These are phyloP conservation scores for Drosophila auraria DNA, from an alignment of 1,140 invertebrate genomes.

Conservation along the genomic window DNA sequence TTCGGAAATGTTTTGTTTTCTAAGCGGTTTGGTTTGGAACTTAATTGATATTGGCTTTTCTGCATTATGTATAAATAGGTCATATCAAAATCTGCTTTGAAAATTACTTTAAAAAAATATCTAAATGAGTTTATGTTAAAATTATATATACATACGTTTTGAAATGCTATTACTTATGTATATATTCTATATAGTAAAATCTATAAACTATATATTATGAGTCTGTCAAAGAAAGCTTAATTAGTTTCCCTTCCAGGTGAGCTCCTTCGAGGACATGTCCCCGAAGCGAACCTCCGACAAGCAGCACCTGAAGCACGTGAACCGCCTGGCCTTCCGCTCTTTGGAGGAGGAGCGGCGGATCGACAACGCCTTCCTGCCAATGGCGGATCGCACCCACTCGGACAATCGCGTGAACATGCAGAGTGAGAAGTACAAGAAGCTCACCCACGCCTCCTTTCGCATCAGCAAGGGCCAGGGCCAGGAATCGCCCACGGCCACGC, in stretches of 20 bases:
- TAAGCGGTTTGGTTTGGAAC: too few species aligned
- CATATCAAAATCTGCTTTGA: too few species aligned
- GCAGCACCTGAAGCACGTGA: conserved; percentile 78
- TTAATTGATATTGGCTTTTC: too few species aligned
- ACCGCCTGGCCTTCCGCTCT: conserved; percentile 81
- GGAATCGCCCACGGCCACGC: conserved; percentile 45
- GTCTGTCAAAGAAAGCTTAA: conserved; percentile 29
- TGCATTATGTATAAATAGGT: too few species aligned
- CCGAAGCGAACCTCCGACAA: conserved; percentile 59
- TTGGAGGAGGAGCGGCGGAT: conserved; percentile 84
- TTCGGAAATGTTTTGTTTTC: too few species aligned
- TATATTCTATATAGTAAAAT: neutral
- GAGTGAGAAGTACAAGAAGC: conserved; percentile 83
- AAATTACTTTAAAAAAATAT: too few species aligned
- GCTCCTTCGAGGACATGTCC: conserved; percentile 85
- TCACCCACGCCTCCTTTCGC: conserved; percentile 82
- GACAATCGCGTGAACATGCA: conserved; percentile 84
- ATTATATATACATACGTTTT: too few species aligned
- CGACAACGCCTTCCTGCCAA: conserved; percentile 84
- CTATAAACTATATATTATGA: neutral
- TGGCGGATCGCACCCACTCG: conserved; percentile 82
- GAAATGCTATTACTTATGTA: too few species aligned
- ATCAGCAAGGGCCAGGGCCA: conserved; percentile 77
- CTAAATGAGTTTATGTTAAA: too few species aligned
- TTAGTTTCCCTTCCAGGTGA: conserved; percentile 56